Conservation (phyloP, 2,113 vertebrate genomes). For the Dromas ardeola region DNA sequence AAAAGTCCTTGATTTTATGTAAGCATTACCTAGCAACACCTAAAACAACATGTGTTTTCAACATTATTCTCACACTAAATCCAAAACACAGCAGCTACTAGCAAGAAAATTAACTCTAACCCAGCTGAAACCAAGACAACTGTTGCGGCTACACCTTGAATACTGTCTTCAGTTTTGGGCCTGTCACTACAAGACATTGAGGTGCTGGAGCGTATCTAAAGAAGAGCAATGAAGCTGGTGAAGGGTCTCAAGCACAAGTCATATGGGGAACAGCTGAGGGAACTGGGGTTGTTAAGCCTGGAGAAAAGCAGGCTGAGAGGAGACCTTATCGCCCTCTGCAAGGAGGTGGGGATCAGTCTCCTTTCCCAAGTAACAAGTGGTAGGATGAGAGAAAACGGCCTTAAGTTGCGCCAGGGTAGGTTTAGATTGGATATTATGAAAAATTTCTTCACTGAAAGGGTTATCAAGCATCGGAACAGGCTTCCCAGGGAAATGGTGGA, state of each 20-base stretch:
- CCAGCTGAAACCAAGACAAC: too few relatives aligned
- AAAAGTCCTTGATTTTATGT: too few relatives aligned
- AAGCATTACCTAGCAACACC: too few relatives aligned
- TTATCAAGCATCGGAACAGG: neutral
- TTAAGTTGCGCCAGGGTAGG: neutral
- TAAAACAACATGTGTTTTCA: too few relatives aligned
- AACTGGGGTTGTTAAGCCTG: neutral
- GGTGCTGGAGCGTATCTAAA: neutral
- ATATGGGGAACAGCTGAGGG: neutral
- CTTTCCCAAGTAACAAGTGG: neutral
- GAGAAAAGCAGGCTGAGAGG: neutral
- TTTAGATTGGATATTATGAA: neutral
- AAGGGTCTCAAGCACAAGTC: neutral
- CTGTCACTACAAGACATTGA: neutral
- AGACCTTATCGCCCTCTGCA: neutral
- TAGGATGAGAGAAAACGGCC: neutral
- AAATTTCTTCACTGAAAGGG: rapidly evolving
- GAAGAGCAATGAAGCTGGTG: rapidly evolving
- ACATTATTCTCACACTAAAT: too few relatives aligned
- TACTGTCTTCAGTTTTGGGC: neutral
- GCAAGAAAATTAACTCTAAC: too few relatives aligned
- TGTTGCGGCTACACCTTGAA: neutral
- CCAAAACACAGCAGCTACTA: too few relatives aligned
- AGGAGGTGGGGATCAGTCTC: rapidly evolving
- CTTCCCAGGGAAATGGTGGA: neutral